A percentile compares a stretch with the other conserved stretches of the same genome.
phyloP scores from a whole-genome alignment of 2,113 vertebrate genomes.

The Coracopsis vasa region DNA sequence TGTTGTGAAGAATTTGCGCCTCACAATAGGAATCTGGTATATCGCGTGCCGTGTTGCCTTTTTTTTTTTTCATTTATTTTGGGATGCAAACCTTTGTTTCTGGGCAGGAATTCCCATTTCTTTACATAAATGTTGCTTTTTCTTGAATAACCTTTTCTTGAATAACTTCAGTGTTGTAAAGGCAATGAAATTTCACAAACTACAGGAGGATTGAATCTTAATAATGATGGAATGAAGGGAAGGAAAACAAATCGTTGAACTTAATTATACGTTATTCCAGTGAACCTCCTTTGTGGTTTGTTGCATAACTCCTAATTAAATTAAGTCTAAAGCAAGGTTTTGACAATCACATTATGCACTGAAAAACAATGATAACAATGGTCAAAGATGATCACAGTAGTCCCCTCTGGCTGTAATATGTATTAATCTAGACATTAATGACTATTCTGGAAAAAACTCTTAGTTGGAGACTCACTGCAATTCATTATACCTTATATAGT shows the following conservation, averaged over 20 bases:
- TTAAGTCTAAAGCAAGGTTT: conserved; percentile 26
- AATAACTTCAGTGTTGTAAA: neutral
- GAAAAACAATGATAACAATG: conserved; percentile 20
- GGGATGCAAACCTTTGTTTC: neutral
- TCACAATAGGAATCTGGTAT: conserved; percentile 80
- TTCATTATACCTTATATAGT: conserved; percentile 1
- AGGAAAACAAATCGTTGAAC: neutral
- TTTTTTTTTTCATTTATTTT: neutral
- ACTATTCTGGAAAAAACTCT: neutral
- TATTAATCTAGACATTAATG: conserved; percentile 29
- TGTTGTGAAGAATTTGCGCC: conserved; percentile 81
- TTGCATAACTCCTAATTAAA: conserved; percentile 56
- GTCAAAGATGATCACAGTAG: neutral
- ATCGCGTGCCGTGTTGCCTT: conserved; percentile 77
- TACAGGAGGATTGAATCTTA: neutral
- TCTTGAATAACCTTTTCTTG: neutral
- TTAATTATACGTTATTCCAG: conserved; percentile 9
- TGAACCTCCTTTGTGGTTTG: neutral
- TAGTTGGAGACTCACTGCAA: neutral
- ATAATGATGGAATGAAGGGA: conserved; percentile 18
- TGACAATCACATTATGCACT: conserved; percentile 50
- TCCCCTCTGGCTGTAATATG: conserved; percentile 7
- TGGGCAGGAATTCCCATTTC: neutral
- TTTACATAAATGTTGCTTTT: neutral
- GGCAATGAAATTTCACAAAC: neutral